phyloP scores from a whole-genome alignment of 2,797 vertebrate genomes.

The Enteromius trimaculatus region DNA sequence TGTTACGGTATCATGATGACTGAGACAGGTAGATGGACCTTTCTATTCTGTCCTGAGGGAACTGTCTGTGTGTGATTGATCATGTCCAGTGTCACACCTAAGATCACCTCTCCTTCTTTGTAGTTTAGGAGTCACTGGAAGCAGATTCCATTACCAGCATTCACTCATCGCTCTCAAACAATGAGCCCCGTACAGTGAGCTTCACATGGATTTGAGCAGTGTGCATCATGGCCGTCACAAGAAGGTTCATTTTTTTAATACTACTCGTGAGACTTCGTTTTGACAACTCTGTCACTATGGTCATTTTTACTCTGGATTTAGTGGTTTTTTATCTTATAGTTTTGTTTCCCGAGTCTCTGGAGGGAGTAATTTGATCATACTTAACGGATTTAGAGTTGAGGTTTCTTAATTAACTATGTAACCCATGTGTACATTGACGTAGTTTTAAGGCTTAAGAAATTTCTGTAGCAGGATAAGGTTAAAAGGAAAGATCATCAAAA shows the following conservation, averaged over 20 bases:
- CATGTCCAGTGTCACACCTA: conserved; percentile 56
- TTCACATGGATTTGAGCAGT: conserved; percentile 18
- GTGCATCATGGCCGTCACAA: not conserved
- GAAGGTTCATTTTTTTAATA: conserved; percentile 45
- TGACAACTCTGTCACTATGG: conserved; percentile 39
- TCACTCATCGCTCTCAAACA: conserved; percentile 28
- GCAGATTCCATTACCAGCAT: conserved; percentile 56
- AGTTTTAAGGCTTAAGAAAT: conserved; percentile 37
- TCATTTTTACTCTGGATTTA: conserved; percentile 42
- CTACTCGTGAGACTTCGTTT: not conserved
- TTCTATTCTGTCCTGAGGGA: conserved; percentile 59
- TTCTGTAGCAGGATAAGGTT: conserved; percentile 30
- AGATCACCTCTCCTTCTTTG: conserved; percentile 58
- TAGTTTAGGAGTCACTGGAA: conserved; percentile 48
- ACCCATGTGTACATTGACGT: conserved; percentile 46
- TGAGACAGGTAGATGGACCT: conserved; percentile 56
- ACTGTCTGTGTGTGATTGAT: conserved; percentile 62
- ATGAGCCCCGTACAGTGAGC: not conserved
- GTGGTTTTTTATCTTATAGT: conserved; percentile 32
- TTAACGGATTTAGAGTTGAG: conserved; percentile 54
- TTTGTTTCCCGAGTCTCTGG: conserved; percentile 43
- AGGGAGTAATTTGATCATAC: conserved; percentile 48
- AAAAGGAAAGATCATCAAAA: not conserved
- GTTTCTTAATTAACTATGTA: conserved; percentile 55
- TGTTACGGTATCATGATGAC: conserved; percentile 36